Evolutionary conservation across 2,797 vertebrate genomes (phyloP).

Genomic region (Manis javanica): DNA sequence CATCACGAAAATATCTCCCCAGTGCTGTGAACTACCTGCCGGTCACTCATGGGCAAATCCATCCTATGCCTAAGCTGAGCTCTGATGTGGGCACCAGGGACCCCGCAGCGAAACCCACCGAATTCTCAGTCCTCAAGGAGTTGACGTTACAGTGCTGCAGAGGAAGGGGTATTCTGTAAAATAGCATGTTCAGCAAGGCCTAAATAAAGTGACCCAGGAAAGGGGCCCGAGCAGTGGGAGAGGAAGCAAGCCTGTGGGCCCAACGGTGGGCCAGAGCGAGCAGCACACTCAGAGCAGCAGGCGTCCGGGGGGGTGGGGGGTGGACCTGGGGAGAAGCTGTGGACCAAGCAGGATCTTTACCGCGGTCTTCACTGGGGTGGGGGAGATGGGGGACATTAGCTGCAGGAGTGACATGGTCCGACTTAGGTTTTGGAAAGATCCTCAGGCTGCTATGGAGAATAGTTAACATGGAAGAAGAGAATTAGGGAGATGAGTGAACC

Average conservation of each 20-base stretch:
- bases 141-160: background rate
- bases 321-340: accelerated
- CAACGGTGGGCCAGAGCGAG: background rate
- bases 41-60: background rate
- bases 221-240: background rate
- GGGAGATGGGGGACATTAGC: background rate
- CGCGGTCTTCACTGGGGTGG: no score
- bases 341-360: no score
- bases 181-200: background rate
- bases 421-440: background rate
- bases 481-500: background rate
- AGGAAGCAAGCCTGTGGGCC: no score
- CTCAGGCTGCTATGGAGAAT: background rate
- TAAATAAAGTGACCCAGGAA: background rate
- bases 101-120: background rate
- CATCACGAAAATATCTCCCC: background rate
- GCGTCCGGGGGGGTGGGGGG: no score
- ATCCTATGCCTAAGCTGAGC: background rate
- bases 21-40: accelerated
- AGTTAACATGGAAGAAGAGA: background rate
- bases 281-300: background rate
- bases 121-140: background rate
- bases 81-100: no score
- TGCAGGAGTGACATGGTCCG: background rate
- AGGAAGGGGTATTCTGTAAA: background rate